A percentile compares a stretch with the other conserved stretches of the same genome.
Evolutionary conservation across 2,113 vertebrate species (phyloP).

Genomic region (Odontophorus gujanensis): DNA sequence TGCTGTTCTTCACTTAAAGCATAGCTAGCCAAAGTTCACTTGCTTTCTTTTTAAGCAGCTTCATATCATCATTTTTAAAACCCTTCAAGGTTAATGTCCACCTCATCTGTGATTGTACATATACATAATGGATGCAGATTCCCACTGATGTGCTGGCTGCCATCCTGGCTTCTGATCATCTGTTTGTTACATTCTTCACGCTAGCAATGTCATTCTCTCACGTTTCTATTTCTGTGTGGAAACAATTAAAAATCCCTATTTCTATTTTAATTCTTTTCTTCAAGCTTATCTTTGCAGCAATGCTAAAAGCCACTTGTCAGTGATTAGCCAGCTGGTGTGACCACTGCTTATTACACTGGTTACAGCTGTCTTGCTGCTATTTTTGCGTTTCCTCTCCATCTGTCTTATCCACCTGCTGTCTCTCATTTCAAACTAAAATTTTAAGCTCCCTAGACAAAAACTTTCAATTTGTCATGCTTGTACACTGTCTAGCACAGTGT

Average conservation of each 20-base stretch:
- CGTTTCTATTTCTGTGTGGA: neutral
- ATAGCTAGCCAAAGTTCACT: neutral
- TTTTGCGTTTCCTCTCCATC: conserved; percentile 65
- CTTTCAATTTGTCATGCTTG: conserved; percentile 40
- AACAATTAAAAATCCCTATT: neutral
- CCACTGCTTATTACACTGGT: conserved; percentile 45
- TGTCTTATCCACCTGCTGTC: conserved; percentile 66
- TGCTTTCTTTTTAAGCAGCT: neutral
- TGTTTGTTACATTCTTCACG: neutral
- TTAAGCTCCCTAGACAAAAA: conserved; percentile 48
- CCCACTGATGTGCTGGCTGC: accelerated
- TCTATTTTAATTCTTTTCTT: conserved; percentile 46
- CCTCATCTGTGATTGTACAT: neutral
- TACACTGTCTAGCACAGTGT: neutral
- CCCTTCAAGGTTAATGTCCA: neutral
- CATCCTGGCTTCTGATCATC: neutral
- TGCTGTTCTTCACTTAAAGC: neutral
- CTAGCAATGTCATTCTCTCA: neutral
- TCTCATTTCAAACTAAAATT: conserved; percentile 55
- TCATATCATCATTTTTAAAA: neutral
- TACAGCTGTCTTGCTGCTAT: conserved; percentile 64
- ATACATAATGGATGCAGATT: neutral
- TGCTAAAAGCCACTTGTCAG: conserved; percentile 43
- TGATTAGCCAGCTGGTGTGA: conserved; percentile 66
- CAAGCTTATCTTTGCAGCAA: neutral